These are phyloP conservation scores for Alviniconcha marisindica DNA, from an alignment of 1,140 invertebrate species.

Conservation along the genomic window DNA sequence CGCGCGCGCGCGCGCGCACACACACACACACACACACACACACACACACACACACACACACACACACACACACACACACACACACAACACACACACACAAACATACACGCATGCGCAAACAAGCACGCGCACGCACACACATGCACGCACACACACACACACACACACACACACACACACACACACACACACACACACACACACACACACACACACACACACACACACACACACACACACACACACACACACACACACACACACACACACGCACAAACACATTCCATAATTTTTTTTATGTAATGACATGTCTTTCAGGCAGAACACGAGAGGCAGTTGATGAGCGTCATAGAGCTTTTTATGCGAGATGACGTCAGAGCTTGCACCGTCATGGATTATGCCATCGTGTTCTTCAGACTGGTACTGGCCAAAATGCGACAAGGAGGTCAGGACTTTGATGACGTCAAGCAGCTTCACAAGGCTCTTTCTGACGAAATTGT, in stretches of 20 bases:
- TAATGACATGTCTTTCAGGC: not conserved
- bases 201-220: not conserved
- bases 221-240: not conserved
- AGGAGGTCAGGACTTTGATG: conserved; percentile 35
- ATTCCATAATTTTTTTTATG: too few species aligned
- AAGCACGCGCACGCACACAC: not conserved
- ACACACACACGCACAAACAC: not conserved
- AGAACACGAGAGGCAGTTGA: conserved; percentile 11
- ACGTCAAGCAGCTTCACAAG: conserved; percentile 34
- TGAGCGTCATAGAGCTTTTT: conserved; percentile 23
- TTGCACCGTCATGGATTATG: conserved; percentile 21
- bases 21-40: too few species aligned
- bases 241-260: not conserved
- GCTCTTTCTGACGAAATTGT: conserved; percentile 9
- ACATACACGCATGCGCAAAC: not conserved
- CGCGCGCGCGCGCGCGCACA: too few species aligned
- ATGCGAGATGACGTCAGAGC: conserved; percentile 40
- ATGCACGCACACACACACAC: not conserved
- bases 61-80: not conserved
- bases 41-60: not conserved
- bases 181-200: not conserved
- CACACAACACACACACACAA: not conserved
- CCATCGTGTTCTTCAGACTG: conserved; percentile 28
- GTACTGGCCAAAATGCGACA: conserved; percentile 29
- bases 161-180: conserved; percentile 5